A percentile compares a stretch with the other conserved stretches of the same genome.
These are phyloP conservation scores for Phrynosoma platyrhinos DNA, from an alignment of 2,113 vertebrate species.

Conservation along the genomic window DNA sequence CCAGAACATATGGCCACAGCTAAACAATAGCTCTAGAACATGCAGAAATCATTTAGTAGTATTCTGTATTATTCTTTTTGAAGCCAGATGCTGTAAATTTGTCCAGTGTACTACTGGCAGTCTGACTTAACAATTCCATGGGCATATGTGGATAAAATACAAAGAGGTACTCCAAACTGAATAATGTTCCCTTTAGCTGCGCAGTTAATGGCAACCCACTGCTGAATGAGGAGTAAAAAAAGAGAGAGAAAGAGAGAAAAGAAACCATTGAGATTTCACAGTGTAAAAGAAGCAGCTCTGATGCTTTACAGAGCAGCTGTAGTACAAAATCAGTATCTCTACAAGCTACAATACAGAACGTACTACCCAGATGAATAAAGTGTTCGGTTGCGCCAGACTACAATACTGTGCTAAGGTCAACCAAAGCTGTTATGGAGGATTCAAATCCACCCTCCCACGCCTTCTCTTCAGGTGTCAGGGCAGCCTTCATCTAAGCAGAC, in stretches of 20 bases:
- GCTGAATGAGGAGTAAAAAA: background rate
- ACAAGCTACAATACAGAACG: constrained; percentile 44
- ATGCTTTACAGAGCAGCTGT: background rate
- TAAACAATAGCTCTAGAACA: background rate
- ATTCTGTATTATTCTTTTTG: background rate
- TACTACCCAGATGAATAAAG: background rate
- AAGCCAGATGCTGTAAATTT: background rate
- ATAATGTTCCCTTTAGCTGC: background rate
- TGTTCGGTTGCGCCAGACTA: background rate
- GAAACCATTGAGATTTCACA: constrained; percentile 46
- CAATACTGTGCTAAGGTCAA: background rate
- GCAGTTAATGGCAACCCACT: background rate
- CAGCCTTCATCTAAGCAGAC: constrained; percentile 69
- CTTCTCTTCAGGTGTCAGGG: constrained; percentile 60
- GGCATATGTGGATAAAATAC: background rate
- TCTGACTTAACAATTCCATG: background rate
- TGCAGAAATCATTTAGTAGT: background rate
- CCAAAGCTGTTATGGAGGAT: background rate
- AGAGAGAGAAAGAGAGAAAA: constrained; percentile 11
- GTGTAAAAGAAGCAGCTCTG: constrained; percentile 24
- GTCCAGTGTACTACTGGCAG: background rate
- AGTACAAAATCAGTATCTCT: constrained; percentile 35
- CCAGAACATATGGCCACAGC: background rate
- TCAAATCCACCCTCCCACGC: background rate
- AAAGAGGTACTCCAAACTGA: background rate